Evolutionary conservation across 2,888 invertebrate genomes (phyloP).

Genomic region (Bursaphelenchus okinawaensis): DNA sequence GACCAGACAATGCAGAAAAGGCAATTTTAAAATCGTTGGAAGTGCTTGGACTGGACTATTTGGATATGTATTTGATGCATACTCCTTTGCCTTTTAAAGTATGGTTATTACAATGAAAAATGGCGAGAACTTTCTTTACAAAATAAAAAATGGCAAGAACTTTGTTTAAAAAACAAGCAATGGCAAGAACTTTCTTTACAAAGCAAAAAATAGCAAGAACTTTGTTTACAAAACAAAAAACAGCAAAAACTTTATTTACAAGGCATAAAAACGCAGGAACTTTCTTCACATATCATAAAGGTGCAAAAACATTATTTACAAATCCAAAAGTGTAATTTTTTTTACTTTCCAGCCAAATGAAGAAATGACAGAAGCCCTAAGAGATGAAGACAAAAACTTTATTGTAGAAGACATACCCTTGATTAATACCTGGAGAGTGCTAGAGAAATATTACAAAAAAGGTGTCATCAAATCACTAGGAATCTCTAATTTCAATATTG

Average conservation of each 20-base stretch:
- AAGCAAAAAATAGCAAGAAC: too few species aligned
- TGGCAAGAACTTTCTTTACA: too few species aligned
- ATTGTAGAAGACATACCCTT: background rate
- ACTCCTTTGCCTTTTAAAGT: slow-evolving; percentile 8
- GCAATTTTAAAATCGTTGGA: background rate
- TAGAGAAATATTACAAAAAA: slow-evolving; percentile 37
- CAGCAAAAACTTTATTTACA: too few species aligned
- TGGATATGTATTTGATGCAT: slow-evolving; percentile 11
- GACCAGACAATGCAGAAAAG: slow-evolving; percentile 7
- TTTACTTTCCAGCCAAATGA: background rate
- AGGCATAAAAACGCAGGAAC: too few species aligned
- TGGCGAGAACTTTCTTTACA: too few species aligned
- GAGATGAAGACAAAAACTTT: background rate
- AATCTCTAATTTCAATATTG: slow-evolving; percentile 45
- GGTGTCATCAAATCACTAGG: slow-evolving; percentile 43
- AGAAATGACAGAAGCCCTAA: background rate
- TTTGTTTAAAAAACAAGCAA: too few species aligned
- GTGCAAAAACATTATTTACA: too few species aligned
- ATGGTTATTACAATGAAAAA: too few species aligned
- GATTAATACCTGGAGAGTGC: slow-evolving; percentile 37
- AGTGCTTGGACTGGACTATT: slow-evolving; percentile 3
- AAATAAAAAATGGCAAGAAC: too few species aligned
- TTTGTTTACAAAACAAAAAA: too few species aligned
- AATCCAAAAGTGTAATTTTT: too few species aligned
- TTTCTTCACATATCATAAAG: too few species aligned